These are phyloP conservation scores for Orgyia antiqua DNA, from an alignment of 2,888 invertebrate genomes.

Conservation along the genomic window DNA sequence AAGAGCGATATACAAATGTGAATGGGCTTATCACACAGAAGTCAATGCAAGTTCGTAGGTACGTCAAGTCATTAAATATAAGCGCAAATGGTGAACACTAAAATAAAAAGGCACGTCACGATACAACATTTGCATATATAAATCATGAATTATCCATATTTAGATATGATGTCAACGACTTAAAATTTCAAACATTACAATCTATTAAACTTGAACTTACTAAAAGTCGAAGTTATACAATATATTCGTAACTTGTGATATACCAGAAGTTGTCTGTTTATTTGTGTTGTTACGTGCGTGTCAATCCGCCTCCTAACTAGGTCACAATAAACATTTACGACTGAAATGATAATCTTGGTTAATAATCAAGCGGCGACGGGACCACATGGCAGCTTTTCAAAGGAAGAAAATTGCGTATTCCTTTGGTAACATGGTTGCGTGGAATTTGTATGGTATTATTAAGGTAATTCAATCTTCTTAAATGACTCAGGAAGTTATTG, in stretches of 20 bases:
- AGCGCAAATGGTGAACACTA: too few relatives aligned
- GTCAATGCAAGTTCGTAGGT: too few relatives aligned
- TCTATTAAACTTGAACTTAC: slow-evolving; percentile 9
- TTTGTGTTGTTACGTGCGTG: slow-evolving; percentile 50
- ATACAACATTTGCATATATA: too few relatives aligned
- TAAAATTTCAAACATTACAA: too few relatives aligned
- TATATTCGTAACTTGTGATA: too few relatives aligned
- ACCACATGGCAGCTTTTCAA: slow-evolving; percentile 21
- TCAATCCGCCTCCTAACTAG: slow-evolving; percentile 41
- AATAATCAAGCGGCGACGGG: slow-evolving; percentile 48
- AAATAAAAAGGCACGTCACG: too few relatives aligned
- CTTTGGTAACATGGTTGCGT: slow-evolving; percentile 10
- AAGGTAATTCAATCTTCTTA: neutral
- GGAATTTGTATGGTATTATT: slow-evolving; percentile 2
- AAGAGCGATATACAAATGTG: too few relatives aligned
- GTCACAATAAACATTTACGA: slow-evolving; percentile 63
- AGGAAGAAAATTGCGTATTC: slow-evolving; percentile 1
- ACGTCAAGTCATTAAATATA: too few relatives aligned
- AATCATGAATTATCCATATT: too few relatives aligned
- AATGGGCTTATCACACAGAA: too few relatives aligned
- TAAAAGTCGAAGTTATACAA: slow-evolving; percentile 24
- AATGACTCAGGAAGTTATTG: neutral
- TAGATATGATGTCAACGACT: too few relatives aligned
- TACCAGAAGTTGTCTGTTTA: slow-evolving; percentile 30
- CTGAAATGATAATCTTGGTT: slow-evolving; percentile 54